Base-by-base conservation (phyloP, 2,888 invertebrate species). In the Drosophila helvetica region DNA sequence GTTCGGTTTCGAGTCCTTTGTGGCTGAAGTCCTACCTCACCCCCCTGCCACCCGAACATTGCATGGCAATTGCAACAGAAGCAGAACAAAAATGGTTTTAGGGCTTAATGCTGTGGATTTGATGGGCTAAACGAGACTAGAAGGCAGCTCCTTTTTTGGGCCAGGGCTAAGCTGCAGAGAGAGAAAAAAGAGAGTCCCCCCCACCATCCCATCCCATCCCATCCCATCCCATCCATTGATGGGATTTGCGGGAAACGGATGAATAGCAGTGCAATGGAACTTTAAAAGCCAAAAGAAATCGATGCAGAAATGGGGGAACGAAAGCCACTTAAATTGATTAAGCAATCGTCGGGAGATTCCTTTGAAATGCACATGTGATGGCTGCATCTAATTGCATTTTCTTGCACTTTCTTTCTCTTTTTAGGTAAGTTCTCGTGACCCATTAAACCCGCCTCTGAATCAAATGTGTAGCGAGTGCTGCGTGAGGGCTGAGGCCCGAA, bases 1-100 rank as follows among this genome's bases (percentile, higher is more conserved):
- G 78, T 84, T 77, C 60, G 79, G 68, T 67, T 75, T 71, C 79
- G 72, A 79, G 79, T 66, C 79, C 75, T 84, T 80, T 84, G 84
- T 84, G 80, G 80, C 53, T 65, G 66, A 43, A 65, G 65, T 72
- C 59, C 43, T 59, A 65, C 60, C 59, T 51, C 62, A 48, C 54
- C 48, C 43, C 46, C 59, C 62, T 60, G 59, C 51, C 65, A 48
- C 54, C 48, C 43, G 33, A 56, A 59, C 52, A 66, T 60, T 48
- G 51, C 60, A 59, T 55, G 46, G 73, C 73, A 56, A 72, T 56
- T 66, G 67, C 66, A 61, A 61, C 38, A 75, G 68, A 42, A 27
- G 57, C 57, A 45, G 18, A 45, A n/a, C 18, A 46, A 47, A 47
- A 56, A n/a, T 6, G 47, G 43, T 77, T 77, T 74, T 38, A 61